Evolutionary conservation across 2,113 vertebrate species (phyloP).

Genomic region (Anhinga rufa): DNA sequence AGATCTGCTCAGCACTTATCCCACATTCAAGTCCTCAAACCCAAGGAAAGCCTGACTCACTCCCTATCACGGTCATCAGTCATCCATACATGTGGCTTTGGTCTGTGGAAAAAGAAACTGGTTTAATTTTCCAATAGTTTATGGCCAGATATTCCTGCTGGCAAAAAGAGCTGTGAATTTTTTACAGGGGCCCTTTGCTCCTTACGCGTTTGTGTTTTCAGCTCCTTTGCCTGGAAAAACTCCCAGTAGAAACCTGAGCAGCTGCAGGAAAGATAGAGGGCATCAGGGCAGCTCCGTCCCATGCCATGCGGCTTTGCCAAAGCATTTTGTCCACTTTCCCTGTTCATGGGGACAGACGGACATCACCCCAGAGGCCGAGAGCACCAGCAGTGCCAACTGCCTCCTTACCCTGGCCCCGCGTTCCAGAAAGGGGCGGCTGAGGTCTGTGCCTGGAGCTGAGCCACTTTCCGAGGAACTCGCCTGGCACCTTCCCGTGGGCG

Average conservation of each 20-base stretch:
- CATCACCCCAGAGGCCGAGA: neutral
- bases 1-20: neutral
- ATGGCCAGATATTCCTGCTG: constrained; percentile 24
- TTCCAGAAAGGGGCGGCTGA: neutral
- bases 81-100: constrained; percentile 6
- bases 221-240: neutral
- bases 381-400: neutral
- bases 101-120: neutral
- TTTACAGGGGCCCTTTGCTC: neutral
- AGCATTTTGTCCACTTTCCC: neutral
- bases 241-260: neutral
- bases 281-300: neutral
- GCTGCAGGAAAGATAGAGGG: neutral
- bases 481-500: neutral
- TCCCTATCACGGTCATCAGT: neutral
- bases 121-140: constrained; percentile 23
- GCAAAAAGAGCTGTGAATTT: neutral
- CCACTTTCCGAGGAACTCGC: accelerated
- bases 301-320: accelerated
- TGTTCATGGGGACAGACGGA: neutral
- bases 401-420: neutral
- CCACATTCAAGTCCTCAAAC: neutral
- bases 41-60: constrained; percentile 12
- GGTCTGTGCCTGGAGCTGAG: neutral
- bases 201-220: neutral